Evolutionary conservation across 1,140 invertebrate genomes (phyloP), one percentile per base, ranked within the genome.

Genomic region (Pseudomyrmex cubaensis): DNA sequence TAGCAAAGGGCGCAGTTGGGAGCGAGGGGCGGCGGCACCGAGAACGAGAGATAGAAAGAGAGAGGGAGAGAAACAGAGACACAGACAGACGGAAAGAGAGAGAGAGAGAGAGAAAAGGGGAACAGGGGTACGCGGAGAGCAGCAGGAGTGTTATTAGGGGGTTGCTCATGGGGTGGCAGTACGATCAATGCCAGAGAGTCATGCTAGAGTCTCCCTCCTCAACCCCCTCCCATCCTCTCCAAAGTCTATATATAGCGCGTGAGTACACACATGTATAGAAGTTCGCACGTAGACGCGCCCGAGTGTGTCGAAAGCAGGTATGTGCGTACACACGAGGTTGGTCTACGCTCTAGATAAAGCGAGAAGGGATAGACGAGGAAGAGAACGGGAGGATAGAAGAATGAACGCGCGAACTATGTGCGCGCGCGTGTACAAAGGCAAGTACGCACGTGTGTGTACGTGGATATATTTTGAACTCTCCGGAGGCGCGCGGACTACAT

Each of bases 121-220:
- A 35, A 35, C 72, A 57, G 52, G 25, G 35, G 20, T 50, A 66
- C 52, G 50, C 12, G 48, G 83, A 83, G 70, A 77, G 75, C 76
- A 77, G 87, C 77, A 89, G 88, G 92, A 89, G 91, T 93, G 91
- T 94, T 94, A 94, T 94, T 94, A 94, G 92, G 92, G 35, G 93
- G 92, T 84, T 92, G 90, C 91, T 92, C 93, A 93, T 93, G 92
- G 92, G 93, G 93, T 93, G 93, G 92, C 86, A 89, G 84, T 88
- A 87, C 93, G 93, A 94, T 94, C 93, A 93, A 94, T 94, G 93
- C 93, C 89, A 90, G 91, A 83, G 92, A 93, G 92, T 93, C 92
- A 91, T 92, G 90, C 92, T 90, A 90, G 85, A 35, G 35, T 35
- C 35, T 35, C 35, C 35, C 87, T 88, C 87, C 85, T 50, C 46